These are phyloP conservation scores for Amazona vittata DNA, from an alignment of 2,113 vertebrate species.

Conservation along the genomic window DNA sequence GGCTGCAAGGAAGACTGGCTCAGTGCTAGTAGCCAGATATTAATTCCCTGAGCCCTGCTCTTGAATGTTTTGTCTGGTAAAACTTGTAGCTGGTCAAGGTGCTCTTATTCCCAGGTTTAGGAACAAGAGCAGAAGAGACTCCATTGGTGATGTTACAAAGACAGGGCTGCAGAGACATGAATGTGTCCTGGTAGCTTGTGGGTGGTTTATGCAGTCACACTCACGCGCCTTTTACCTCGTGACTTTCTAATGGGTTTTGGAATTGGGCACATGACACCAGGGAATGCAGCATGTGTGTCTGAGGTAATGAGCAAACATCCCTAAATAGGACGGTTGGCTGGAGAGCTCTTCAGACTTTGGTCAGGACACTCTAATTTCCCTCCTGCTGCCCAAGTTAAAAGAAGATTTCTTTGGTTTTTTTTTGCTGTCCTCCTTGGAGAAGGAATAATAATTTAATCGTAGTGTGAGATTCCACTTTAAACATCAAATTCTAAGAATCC, in stretches of 20 bases:
- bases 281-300: slow-evolving; percentile 11
- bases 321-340: slow-evolving; percentile 18
- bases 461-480: background rate
- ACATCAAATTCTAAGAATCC: background rate
- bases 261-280: slow-evolving; percentile 54
- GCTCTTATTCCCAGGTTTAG: background rate
- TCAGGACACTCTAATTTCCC: background rate
- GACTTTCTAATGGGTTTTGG: slow-evolving; percentile 52
- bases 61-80: background rate
- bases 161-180: background rate
- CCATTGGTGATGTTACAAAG: background rate
- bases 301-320: slow-evolving; percentile 39
- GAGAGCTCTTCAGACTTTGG: background rate
- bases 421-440: background rate
- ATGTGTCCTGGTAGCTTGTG: background rate
- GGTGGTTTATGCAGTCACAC: background rate
- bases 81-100: background rate
- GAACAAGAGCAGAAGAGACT: background rate
- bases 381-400: background rate
- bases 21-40: background rate
- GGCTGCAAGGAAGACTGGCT: background rate
- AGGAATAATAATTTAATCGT: background rate
- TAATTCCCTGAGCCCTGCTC: background rate
- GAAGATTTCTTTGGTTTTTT: background rate
- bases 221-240: slow-evolving; percentile 37